These are phyloP conservation scores for Rhinogobio ventralis DNA, from an alignment of 2,797 vertebrate species.

Conservation along the genomic window DNA sequence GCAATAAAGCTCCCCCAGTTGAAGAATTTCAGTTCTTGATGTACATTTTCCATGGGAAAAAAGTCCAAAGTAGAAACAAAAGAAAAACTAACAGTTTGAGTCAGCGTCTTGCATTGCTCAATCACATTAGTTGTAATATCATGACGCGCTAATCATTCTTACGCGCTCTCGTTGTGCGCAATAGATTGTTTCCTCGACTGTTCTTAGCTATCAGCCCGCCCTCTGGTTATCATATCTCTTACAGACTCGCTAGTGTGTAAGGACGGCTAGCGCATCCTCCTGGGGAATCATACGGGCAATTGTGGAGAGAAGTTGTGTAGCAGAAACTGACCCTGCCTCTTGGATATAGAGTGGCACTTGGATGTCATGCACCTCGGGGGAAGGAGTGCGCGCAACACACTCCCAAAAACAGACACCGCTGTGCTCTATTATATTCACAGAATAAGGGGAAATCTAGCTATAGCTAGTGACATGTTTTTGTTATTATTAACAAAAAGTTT, in stretches of 20 bases:
- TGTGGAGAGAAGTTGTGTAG: conserved; percentile 52
- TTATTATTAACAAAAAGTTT: neutral
- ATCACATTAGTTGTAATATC: conserved; percentile 45
- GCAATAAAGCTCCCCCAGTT: neutral
- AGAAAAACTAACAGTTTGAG: conserved; percentile 28
- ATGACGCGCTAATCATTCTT: conserved; percentile 47
- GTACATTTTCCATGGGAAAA: neutral
- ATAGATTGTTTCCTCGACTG: conserved; percentile 58
- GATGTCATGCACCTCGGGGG: conserved; percentile 49
- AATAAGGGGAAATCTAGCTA: neutral
- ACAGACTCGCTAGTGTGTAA: conserved; percentile 42
- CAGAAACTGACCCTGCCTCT: conserved; percentile 46
- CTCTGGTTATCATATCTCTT: conserved; percentile 60
- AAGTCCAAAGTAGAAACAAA: conserved; percentile 28
- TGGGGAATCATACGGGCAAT: conserved; percentile 50
- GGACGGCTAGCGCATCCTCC: conserved; percentile 52
- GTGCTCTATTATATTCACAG: conserved; percentile 1
- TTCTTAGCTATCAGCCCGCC: conserved; percentile 58
- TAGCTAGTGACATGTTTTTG: neutral
- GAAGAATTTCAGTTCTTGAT: neutral
- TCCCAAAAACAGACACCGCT: conserved; percentile 21
- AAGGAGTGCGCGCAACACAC: conserved; percentile 37
- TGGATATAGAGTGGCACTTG: conserved; percentile 36
- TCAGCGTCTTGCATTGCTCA: conserved; percentile 32
- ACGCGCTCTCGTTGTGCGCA: conserved; percentile 52